These are phyloP conservation scores for Anser brachyrhynchus DNA, from an alignment of 2,113 vertebrate genomes.

Conservation along the genomic window DNA sequence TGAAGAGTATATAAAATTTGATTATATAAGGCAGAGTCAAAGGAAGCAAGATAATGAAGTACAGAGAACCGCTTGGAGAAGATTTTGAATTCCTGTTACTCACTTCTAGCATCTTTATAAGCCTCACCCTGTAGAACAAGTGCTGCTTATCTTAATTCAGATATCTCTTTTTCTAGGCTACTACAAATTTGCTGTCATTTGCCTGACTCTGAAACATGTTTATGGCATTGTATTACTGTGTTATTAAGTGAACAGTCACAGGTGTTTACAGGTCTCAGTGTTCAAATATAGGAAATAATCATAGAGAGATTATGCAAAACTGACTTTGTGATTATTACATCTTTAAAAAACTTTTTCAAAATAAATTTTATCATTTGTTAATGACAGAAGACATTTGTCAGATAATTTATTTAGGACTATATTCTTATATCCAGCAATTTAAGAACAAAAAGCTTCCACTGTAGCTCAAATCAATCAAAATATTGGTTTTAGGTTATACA, in stretches of 20 bases:
- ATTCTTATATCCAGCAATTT: slow-evolving; percentile 42
- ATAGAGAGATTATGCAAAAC: neutral
- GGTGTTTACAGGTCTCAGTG: neutral
- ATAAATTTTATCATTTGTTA: neutral
- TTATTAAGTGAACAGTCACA: neutral
- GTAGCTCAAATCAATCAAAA: slow-evolving; percentile 62
- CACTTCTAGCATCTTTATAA: neutral
- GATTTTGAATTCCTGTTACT: neutral
- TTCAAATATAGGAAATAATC: neutral
- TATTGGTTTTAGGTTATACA: slow-evolving; percentile 55
- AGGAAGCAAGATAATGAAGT: neutral
- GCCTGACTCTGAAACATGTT: neutral
- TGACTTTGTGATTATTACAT: neutral
- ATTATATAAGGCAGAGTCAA: neutral
- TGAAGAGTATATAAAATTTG: neutral
- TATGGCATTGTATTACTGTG: neutral
- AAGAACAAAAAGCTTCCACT: slow-evolving; percentile 57
- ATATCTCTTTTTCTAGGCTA: neutral
- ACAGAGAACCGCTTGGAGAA: neutral
- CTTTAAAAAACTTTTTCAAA: neutral
- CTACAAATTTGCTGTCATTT: neutral
- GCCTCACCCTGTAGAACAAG: neutral
- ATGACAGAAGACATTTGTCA: neutral
- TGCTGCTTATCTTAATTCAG: neutral
- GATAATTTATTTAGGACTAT: slow-evolving; percentile 1